These are phyloP conservation scores for Cyclophora punctaria DNA, from an alignment of 2,888 invertebrate genomes.

Conservation along the genomic window DNA sequence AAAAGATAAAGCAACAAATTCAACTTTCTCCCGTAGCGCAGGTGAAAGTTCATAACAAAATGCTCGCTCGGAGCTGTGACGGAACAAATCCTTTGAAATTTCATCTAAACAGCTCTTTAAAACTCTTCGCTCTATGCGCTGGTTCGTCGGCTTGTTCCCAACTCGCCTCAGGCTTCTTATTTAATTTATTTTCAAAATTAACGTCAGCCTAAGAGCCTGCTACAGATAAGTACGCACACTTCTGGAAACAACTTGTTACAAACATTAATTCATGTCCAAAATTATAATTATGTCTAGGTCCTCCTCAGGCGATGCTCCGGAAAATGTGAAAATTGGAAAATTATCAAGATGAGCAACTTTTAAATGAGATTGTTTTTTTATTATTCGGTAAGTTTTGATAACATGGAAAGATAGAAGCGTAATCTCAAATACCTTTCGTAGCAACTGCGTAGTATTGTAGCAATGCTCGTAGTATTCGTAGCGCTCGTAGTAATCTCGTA, in stretches of 20 bases:
- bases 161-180: slow-evolving; percentile 51
- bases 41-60: slow-evolving; percentile 51
- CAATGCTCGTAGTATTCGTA: too few species aligned
- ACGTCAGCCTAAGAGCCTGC: slow-evolving; percentile 32
- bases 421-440: too few species aligned
- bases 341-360: too few species aligned
- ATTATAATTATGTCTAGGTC: background rate
- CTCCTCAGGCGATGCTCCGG: background rate
- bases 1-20: slow-evolving; percentile 41
- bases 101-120: slow-evolving; percentile 54
- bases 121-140: slow-evolving; percentile 31
- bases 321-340: too few species aligned
- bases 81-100: slow-evolving; percentile 59
- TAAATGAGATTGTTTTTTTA: too few species aligned
- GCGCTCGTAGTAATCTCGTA: too few species aligned
- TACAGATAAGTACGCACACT: slow-evolving; percentile 23
- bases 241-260: slow-evolving; percentile 1
- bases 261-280: background rate
- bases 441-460: too few species aligned
- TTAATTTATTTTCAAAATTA: slow-evolving; percentile 62
- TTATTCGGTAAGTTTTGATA: too few species aligned
- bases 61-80: slow-evolving; percentile 30
- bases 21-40: slow-evolving; percentile 30
- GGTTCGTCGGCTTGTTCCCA: slow-evolving; percentile 42
- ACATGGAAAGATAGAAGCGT: too few species aligned